phyloP scores from a whole-genome alignment of 2,888 invertebrate species.

The Monopis laevigella region DNA sequence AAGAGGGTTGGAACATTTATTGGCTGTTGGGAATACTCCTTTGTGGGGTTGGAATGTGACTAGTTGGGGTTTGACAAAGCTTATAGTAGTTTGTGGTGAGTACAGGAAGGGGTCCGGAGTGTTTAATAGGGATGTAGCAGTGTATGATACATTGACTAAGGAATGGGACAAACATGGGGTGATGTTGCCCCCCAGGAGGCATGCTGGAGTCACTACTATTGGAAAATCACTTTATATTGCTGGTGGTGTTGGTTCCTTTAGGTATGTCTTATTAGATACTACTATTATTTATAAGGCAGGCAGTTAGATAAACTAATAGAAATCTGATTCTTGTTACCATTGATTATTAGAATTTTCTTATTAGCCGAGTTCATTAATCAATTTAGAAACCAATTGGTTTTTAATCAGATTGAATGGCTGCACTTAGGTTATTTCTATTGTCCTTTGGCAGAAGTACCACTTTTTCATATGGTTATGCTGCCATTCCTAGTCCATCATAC shows the following conservation, averaged over 20 bases:
- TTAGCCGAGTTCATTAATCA: too few species aligned
- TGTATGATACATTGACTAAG: conserved; percentile 40
- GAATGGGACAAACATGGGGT: conserved; percentile 46
- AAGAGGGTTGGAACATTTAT: conserved; percentile 36
- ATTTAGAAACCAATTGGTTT: too few species aligned
- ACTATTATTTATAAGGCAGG: too few species aligned
- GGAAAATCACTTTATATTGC: conserved; percentile 39
- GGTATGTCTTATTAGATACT: too few species aligned
- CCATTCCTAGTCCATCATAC: too few species aligned
- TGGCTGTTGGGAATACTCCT: conserved; percentile 41
- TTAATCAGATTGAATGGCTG: too few species aligned
- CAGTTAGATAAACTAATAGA: too few species aligned
- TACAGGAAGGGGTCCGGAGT: conserved; percentile 41
- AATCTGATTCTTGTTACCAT: too few species aligned
- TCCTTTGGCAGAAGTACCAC: too few species aligned
- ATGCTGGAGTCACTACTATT: conserved; percentile 37
- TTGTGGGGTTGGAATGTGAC: conserved; percentile 55
- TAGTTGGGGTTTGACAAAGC: conserved; percentile 39
- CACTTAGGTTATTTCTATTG: too few species aligned
- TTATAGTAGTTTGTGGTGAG: conserved; percentile 48
- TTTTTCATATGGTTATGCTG: too few species aligned
- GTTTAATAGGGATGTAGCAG: conserved; percentile 42
- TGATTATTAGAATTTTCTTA: too few species aligned
- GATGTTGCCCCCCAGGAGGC: conserved; percentile 37
- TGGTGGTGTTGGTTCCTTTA: conserved; percentile 53